Base-by-base conservation (phyloP, 2,113 vertebrate genomes). In the Colinus virginianus region DNA sequence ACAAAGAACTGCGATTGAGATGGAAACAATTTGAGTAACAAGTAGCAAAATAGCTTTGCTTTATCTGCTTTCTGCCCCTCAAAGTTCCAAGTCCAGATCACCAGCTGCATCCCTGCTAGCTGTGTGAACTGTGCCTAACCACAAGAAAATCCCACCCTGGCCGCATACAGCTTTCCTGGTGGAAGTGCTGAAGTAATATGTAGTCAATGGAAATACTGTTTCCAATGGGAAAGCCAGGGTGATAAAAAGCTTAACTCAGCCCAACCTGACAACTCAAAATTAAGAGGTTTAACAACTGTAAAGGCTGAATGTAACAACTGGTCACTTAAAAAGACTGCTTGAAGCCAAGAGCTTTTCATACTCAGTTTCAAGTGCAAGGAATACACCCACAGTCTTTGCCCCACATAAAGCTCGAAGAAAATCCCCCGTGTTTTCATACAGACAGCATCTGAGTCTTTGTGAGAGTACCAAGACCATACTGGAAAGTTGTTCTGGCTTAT, bases 361-460 rank as follows among this genome's bases (percentile, higher is more conserved):
- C 53, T 84, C 56, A 63, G 30, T 83, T 95, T 94, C 75, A 81
- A 78, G 49, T 63, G 28, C 67, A 74, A 88, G 90, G 84, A 95
- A 72, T 62, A 94, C 90, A 78, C 32, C 53, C 43, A 13, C 46
- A 82, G 78, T 77, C 66, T 58, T 45, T 63, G n/a, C 34, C 38
- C 71, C 38, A 53, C 4, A 61, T 76, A 93, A 76, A 89, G 23
- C 83, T 93, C 78, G 19, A 45, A 43, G 67, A 90, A 74, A 94
- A 84, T 38, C 34, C 56, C 68, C 36, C 1, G 14, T 28, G 2
- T 78, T 80, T 70, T 87, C 62, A 94, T 75, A 96, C 28, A 38
- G 19, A 84, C 25, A 32, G 90, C 42, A 84, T 77, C 82, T 78
- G 86, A 66, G 38, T n/a, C 92, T 61, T 93, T 87, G 63, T 69